Percentiles rank a stretch among this genome's conserved stretches.
These are phyloP conservation scores for Proterorhinus semilunaris DNA, from an alignment of 2,113 vertebrate genomes.

Conservation along the genomic window DNA sequence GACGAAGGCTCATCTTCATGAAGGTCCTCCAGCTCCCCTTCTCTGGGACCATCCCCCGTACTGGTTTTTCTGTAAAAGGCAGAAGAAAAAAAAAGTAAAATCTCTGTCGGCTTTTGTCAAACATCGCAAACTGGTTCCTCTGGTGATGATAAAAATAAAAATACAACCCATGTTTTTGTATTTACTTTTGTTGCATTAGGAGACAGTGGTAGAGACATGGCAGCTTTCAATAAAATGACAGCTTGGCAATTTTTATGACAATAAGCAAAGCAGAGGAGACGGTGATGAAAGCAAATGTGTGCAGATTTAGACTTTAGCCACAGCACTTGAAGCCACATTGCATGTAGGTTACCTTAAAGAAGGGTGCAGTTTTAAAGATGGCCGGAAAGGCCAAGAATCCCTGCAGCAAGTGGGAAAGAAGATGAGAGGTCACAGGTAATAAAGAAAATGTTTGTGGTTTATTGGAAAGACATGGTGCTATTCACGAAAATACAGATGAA, in stretches of 20 bases:
- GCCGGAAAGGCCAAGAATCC: conserved; percentile 79
- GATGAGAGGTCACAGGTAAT: conserved; percentile 54
- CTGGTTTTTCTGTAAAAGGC: conserved; percentile 71
- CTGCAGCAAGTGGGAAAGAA: conserved; percentile 75
- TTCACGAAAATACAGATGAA: too few species aligned
- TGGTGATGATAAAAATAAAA: conserved; percentile 12
- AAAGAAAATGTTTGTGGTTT: conserved; percentile 5
- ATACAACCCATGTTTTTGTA: too few species aligned
- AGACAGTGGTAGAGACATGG: conserved; percentile 23
- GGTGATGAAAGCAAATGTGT: conserved; percentile 27
- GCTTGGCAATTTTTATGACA: conserved; percentile 14
- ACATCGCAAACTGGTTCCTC: neutral
- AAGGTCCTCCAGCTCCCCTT: conserved; percentile 79
- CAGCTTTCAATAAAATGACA: conserved; percentile 12
- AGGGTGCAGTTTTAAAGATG: conserved; percentile 80
- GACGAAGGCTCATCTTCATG: conserved; percentile 77
- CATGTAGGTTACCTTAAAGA: conserved; percentile 79
- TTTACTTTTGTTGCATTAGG: neutral
- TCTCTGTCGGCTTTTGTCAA: neutral
- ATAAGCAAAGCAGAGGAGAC: conserved; percentile 18
- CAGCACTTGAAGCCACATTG: conserved; percentile 11
- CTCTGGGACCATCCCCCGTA: conserved; percentile 74
- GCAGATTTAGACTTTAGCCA: conserved; percentile 20
- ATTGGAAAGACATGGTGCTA: neutral
- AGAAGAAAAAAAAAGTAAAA: neutral